phyloP scores from a whole-genome alignment of 2,113 vertebrate genomes.

The Isurus oxyrinchus region DNA sequence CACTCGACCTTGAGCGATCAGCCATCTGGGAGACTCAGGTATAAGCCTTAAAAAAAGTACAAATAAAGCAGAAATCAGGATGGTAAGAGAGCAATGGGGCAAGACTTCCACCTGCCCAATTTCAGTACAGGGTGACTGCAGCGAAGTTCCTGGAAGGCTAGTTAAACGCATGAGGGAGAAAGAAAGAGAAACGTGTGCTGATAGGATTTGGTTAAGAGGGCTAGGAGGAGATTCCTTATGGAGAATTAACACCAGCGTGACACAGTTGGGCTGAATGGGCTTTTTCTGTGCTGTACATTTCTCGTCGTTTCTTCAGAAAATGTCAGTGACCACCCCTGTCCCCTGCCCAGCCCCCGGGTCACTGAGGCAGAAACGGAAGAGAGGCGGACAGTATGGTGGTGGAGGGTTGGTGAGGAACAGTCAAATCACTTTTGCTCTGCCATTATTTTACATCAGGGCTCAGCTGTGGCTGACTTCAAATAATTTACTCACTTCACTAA shows the following conservation, averaged over 20 bases:
- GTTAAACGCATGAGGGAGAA: background rate
- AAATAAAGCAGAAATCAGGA: background rate
- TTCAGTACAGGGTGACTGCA: background rate
- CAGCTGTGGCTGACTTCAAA: background rate
- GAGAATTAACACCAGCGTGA: background rate
- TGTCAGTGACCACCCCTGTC: background rate
- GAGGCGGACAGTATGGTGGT: too few relatives aligned
- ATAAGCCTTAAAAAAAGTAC: constrained; percentile 4
- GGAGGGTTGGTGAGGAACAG: background rate
- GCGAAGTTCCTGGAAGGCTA: background rate
- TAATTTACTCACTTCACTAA: background rate
- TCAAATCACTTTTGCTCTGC: background rate
- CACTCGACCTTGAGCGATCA: constrained; percentile 3
- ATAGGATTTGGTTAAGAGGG: background rate
- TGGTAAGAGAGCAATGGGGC: too few relatives aligned
- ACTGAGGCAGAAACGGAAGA: background rate
- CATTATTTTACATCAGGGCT: background rate
- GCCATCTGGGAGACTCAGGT: constrained; percentile 31
- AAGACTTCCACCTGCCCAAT: background rate
- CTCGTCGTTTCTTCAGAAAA: background rate
- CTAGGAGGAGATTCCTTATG: background rate
- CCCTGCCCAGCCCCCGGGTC: too few relatives aligned
- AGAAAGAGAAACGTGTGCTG: background rate
- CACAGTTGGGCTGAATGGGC: background rate
- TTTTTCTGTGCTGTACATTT: background rate